These are phyloP conservation scores for Endotricha flammealis DNA, from an alignment of 2,888 invertebrate genomes.

Conservation along the genomic window DNA sequence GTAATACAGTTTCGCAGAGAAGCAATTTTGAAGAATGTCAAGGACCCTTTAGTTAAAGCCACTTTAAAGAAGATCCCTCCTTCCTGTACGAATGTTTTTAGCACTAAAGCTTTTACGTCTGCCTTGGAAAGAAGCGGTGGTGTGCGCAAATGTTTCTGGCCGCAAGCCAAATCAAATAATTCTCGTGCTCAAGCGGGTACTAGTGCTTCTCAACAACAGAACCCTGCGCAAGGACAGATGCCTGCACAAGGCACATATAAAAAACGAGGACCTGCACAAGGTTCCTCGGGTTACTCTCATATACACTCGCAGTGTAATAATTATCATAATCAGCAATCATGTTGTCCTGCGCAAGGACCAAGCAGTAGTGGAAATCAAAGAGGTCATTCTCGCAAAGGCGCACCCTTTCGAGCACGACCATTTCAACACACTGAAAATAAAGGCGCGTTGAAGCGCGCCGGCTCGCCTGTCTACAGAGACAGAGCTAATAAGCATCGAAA, in stretches of 20 bases:
- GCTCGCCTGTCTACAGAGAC: background rate
- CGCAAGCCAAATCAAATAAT: background rate
- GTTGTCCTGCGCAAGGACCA: too few species aligned
- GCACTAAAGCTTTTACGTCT: background rate
- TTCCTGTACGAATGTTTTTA: background rate
- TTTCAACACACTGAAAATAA: background rate
- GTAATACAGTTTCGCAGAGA: conserved; percentile 1
- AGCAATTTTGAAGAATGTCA: background rate
- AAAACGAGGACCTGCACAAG: too few species aligned
- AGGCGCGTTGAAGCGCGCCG: background rate
- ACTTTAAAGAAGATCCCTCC: background rate
- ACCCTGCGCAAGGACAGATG: background rate
- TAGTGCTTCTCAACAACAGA: background rate
- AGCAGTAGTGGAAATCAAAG: too few species aligned
- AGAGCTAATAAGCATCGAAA: background rate
- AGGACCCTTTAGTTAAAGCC: background rate
- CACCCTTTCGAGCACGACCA: background rate
- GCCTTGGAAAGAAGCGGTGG: background rate
- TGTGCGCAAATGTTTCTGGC: background rate
- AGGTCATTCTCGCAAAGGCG: too few species aligned
- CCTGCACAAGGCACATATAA: background rate
- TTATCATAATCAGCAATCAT: too few species aligned
- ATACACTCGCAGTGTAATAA: too few species aligned
- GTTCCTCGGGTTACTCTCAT: too few species aligned
- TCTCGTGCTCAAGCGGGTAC: background rate